Evolutionary conservation across 1,140 invertebrate species (phyloP), one percentile per base, ranked within the genome.

Genomic region (Sminthurinus signatus): DNA sequence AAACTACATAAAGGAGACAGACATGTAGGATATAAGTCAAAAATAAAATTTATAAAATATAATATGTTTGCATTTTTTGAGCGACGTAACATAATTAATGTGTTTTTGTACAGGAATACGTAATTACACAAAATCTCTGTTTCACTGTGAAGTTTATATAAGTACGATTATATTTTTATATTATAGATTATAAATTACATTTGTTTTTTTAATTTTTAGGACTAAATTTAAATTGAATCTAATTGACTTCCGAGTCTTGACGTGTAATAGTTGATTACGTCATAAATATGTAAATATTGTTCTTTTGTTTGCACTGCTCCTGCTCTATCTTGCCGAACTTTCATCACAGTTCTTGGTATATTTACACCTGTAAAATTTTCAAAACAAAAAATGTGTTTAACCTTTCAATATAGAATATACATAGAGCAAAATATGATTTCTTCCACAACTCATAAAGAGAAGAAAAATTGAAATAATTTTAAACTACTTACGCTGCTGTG

Each of bases 271-370:
- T 60, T 46, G 27, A 74, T 60, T 71, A 84, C 85, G 79, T 85
- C 81, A 72, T 86, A 86, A 63, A 87, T 83, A 69, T 86, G 84
- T 51, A 79, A 76, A 73, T 87, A 87, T 72, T 87, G 85, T 64
- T 86, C 82, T 68, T 81, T 83, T 48, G 91, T 95, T 76, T 93
- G 87, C 12, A 96, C 88, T 50, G 88, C 83, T 62, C 91, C 91
- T 23, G 90, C 91, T 19, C 93, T 81, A 72, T 93, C 89, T 72
- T 88, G 83, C 60, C 92, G 81, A 68, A 95, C 82, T 52, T 82
- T 83, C 73, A 88, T 88, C 39, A 95, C 90, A 73, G 85, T 85
- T 72, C 86, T 85, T 36, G 91, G 88, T 73, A 95, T 84, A 75
- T 95, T 91, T 8, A 56, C 54, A n/a, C n/a, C n/a, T n/a, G n/a